Base-by-base conservation (phyloP, 2,113 vertebrate genomes). In the Silurus asotus region DNA sequence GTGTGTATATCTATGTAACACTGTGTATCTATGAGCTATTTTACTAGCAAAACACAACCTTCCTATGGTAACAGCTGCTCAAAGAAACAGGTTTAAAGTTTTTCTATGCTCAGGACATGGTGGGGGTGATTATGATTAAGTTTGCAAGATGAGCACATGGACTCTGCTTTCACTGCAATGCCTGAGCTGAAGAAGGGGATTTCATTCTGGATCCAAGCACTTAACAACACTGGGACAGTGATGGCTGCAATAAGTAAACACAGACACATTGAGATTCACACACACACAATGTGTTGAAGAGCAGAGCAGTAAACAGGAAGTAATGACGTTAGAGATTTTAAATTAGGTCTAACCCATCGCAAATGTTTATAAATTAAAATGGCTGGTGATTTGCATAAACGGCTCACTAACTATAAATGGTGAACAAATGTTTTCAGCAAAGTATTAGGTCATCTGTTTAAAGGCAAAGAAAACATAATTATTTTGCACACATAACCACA, bases 101-200 rank as follows among this genome's bases (percentile, higher is more conserved):
- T 88, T 91, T 90, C 91, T 89, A 87, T 84, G 76, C 10, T 8
- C 51, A 87, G 37, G 8, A 82, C 87, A 78, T 70, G 70, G 65
- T 84, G 53, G 37, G 53, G 37, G 48, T 76, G 74, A 80, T 84
- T 72, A 84, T 74, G 55, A 20, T 74, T 23, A 53, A 76, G 5
- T 53, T 53, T 65, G 61, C 13, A 25, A 17, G 56, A 74, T 51
- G 83, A 51, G 23, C n/a, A 23, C 53, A 55, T 28, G 70, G 45
- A 78, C 76, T 58, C 87, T 3, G 85, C 84, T 90, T 89, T 89
- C n/a, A 70, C 81, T 62, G 82, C 17, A 75, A n/a, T 56, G 64
- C 45, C 25, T 4, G 75, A 86, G 6, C 28, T 20, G 20, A n/a
- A 17, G 37, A 62, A 37, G 45, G 56, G 61, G 72, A 69, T 69